Evolutionary conservation across 2,797 vertebrate genomes (phyloP).

Genomic region (Heteromormyrus szaboi): DNA sequence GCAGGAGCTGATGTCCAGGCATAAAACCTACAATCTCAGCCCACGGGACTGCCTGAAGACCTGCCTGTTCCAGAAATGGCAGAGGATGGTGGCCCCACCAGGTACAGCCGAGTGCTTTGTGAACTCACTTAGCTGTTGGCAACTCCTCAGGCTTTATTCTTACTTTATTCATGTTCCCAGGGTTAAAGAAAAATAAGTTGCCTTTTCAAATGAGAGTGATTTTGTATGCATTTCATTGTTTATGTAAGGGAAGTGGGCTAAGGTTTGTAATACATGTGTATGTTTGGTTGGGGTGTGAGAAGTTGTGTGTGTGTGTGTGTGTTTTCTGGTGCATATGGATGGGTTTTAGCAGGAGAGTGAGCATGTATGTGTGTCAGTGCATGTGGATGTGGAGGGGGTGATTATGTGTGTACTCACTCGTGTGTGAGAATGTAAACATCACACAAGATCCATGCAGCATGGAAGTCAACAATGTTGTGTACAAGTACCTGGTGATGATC

Average conservation of each 20-base stretch:
- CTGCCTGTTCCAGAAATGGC: constrained; percentile 99
- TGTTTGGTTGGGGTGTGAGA: neutral
- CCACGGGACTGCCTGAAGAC: constrained; percentile 98
- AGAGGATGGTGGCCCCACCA: constrained; percentile 98
- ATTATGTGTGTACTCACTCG: neutral
- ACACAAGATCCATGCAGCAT: neutral
- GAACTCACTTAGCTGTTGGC: neutral
- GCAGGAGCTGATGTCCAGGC: constrained; percentile 99
- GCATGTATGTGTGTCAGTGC: neutral
- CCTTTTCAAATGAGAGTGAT: neutral
- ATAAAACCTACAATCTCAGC: constrained; percentile 99
- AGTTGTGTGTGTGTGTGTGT: neutral
- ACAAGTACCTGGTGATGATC: neutral
- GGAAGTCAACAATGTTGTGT: neutral
- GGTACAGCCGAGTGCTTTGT: constrained; percentile 57
- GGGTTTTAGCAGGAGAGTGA: neutral
- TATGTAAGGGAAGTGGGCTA: neutral
- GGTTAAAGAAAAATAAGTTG: neutral
- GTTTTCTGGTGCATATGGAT: neutral
- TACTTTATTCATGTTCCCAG: neutral
- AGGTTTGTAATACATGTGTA: neutral
- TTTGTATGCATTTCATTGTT: neutral
- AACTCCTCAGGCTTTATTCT: neutral
- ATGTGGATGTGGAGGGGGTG: neutral
- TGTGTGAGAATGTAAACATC: neutral